Conservation (phyloP, 2,888 invertebrate genomes). For the Drosophila colorata region DNA sequence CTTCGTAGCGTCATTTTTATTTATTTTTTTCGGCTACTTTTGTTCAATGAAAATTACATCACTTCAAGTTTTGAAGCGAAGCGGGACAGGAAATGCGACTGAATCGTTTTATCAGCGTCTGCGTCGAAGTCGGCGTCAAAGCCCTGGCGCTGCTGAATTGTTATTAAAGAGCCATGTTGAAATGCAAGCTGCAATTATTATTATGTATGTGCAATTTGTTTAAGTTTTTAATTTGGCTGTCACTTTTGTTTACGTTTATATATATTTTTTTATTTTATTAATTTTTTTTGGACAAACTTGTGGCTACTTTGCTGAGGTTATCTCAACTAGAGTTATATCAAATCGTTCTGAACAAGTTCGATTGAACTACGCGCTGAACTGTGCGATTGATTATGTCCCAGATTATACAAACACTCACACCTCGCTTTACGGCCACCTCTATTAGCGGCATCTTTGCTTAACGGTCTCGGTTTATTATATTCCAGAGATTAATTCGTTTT, state of each 20-base stretch:
- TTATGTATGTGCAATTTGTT: conserved; percentile 50
- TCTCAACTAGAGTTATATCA: neutral
- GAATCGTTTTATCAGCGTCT: conserved; percentile 31
- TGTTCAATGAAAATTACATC: conserved; percentile 69
- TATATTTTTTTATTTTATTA: no score
- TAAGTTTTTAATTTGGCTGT: conserved; percentile 12
- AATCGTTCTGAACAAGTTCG: no score
- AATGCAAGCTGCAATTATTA: conserved; percentile 69
- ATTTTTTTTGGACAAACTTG: conserved; percentile 2
- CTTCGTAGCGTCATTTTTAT: conserved; percentile 54
- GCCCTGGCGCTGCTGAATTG: conserved; percentile 17
- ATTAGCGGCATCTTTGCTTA: no score
- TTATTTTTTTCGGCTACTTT: conserved; percentile 58
- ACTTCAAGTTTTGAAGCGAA: conserved; percentile 52
- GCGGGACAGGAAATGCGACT: conserved; percentile 65
- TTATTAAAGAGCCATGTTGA: conserved; percentile 54
- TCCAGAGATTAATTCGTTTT: no score
- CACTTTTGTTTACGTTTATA: neutral
- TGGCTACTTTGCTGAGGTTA: neutral
- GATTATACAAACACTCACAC: no score
- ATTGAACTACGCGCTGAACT: no score
- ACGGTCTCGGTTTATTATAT: no score
- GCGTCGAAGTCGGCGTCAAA: conserved; percentile 1
- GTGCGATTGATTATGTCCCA: no score
- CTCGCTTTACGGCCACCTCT: no score